These are phyloP conservation scores for Orchesellides sinensis DNA, from an alignment of 2,888 invertebrate species.

Conservation along the genomic window DNA sequence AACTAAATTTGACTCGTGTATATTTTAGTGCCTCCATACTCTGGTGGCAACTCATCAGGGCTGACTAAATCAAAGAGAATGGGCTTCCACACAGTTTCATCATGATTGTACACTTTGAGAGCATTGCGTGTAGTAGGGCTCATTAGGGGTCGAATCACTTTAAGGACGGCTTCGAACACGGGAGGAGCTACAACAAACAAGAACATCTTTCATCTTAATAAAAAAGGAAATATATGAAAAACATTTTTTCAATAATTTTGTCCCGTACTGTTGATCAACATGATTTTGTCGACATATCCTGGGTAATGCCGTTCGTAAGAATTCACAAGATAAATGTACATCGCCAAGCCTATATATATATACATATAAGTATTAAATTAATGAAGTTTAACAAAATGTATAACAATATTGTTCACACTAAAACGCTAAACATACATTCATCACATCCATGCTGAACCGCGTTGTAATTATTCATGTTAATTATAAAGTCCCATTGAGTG, in stretches of 20 bases:
- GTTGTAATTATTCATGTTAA: constrained; percentile 29
- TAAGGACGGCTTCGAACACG: neutral
- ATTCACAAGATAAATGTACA: neutral
- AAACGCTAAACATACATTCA: too few relatives aligned
- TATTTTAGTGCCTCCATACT: constrained; percentile 34
- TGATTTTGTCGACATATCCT: constrained; percentile 14
- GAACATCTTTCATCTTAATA: neutral
- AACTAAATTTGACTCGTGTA: too few relatives aligned
- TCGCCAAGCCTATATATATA: too few relatives aligned
- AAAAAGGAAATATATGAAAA: neutral
- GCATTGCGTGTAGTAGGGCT: neutral
- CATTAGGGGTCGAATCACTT: constrained; percentile 12
- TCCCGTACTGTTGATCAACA: constrained; percentile 35
- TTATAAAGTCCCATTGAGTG: constrained; percentile 2
- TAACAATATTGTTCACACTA: too few relatives aligned
- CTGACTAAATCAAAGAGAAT: constrained; percentile 5
- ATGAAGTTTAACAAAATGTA: too few relatives aligned
- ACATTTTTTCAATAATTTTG: neutral
- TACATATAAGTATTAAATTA: too few relatives aligned
- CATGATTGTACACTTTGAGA: neutral
- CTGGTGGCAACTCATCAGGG: neutral
- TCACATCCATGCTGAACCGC: constrained; percentile 17
- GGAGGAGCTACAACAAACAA: constrained; percentile 2
- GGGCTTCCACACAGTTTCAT: constrained; percentile 8
- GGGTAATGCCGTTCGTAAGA: constrained; percentile 21